Conservation (phyloP, 2,113 vertebrate species). For the Leptodactylus fuscus region DNA sequence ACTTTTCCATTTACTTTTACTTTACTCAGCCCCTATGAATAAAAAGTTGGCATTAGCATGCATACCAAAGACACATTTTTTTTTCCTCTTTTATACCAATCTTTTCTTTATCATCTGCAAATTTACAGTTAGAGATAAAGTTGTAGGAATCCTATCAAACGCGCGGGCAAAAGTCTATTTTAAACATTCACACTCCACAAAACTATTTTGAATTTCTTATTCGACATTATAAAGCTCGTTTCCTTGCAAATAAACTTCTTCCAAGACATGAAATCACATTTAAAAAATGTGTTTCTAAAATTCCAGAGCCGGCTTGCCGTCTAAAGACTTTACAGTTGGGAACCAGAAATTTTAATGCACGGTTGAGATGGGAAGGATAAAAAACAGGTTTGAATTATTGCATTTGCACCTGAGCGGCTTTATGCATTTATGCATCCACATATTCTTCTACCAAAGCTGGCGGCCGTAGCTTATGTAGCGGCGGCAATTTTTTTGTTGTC, state of each 20-base stretch:
- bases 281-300: slow-evolving; percentile 57
- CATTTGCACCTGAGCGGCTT: slow-evolving; percentile 58
- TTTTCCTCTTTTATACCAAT: neutral
- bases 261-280: slow-evolving; percentile 59
- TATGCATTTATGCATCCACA: slow-evolving; percentile 60
- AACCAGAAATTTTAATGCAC: slow-evolving; percentile 61
- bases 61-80: neutral
- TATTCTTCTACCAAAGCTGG: slow-evolving; percentile 46
- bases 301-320: slow-evolving; percentile 22
- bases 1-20: neutral
- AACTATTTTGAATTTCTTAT: slow-evolving; percentile 51
- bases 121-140: slow-evolving; percentile 52
- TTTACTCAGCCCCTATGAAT: neutral
- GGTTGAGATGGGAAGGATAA: slow-evolving; percentile 57
- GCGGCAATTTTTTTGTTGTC: slow-evolving; percentile 32
- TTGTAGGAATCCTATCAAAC: slow-evolving; percentile 27
- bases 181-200: slow-evolving; percentile 47
- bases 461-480: slow-evolving; percentile 38
- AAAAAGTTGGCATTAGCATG: neutral
- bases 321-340: slow-evolving; percentile 58
- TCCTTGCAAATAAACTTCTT: slow-evolving; percentile 58
- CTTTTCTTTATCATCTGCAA: slow-evolving; percentile 14
- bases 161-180: slow-evolving; percentile 9
- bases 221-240: slow-evolving; percentile 56
- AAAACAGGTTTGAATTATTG: slow-evolving; percentile 56